Evolutionary conservation across 2,113 vertebrate genomes (phyloP).

Genomic region (Rhineura floridana): DNA sequence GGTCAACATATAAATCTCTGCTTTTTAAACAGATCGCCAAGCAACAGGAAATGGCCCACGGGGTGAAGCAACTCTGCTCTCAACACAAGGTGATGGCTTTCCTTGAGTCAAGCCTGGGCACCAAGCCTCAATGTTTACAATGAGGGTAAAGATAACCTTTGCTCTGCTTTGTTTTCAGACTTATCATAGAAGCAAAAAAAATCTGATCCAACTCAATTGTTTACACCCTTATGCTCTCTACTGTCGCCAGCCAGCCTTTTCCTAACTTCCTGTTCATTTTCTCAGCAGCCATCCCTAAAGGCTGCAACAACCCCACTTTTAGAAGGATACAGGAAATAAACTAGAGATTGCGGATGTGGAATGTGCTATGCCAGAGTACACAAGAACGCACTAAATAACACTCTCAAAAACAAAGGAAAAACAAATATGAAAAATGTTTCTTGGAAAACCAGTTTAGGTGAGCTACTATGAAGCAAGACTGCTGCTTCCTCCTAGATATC

Average conservation of each 20-base stretch:
- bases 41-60: slow-evolving; percentile 64
- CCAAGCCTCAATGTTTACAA: slow-evolving; percentile 45
- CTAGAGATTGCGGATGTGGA: slow-evolving; percentile 15
- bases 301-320: slow-evolving; percentile 38
- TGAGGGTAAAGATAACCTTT: slow-evolving; percentile 67
- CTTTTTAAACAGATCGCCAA: slow-evolving; percentile 58
- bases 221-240: slow-evolving; percentile 61
- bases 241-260: slow-evolving; percentile 62
- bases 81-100: slow-evolving; percentile 46
- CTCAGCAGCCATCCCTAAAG: slow-evolving; percentile 56
- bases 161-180: slow-evolving; percentile 71
- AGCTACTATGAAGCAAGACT: slow-evolving; percentile 1
- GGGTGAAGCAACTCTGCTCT: slow-evolving; percentile 39
- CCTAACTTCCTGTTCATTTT: slow-evolving; percentile 74
- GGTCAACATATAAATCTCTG: slow-evolving; percentile 51
- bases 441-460: background rate
- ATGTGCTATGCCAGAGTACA: slow-evolving; percentile 8
- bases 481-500: background rate
- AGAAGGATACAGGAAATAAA: slow-evolving; percentile 44
- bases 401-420: slow-evolving; percentile 3
- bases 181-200: slow-evolving; percentile 65
- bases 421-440: slow-evolving; percentile 8
- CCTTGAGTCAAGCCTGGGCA: slow-evolving; percentile 58
- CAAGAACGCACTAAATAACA: background rate
- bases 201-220: slow-evolving; percentile 63